Evolutionary conservation across 2,113 vertebrate genomes (phyloP).

Genomic region (Tupaia tana): DNA sequence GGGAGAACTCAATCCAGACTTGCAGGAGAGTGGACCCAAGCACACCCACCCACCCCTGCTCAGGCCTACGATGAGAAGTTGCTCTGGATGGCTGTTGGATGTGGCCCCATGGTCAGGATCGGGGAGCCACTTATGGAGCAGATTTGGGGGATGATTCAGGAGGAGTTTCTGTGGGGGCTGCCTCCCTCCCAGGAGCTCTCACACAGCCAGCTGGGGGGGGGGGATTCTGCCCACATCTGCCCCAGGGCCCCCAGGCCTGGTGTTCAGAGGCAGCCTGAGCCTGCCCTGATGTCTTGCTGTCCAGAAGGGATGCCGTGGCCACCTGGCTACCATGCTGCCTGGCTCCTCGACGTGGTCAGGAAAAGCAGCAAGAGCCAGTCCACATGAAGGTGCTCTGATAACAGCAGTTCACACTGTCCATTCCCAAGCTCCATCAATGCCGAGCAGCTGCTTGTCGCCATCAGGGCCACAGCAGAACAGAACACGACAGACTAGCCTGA

Average conservation of each 20-base stretch:
- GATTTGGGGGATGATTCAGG: neutral
- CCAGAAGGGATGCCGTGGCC: neutral
- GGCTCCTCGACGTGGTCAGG: neutral
- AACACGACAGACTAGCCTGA: too few species aligned
- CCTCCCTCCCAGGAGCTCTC: neutral
- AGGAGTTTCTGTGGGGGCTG: neutral
- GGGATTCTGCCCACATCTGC: neutral
- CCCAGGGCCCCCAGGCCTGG: neutral
- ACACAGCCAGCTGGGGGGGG: neutral
- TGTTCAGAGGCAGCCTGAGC: neutral
- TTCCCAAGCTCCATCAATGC: neutral
- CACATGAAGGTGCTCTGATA: accelerated
- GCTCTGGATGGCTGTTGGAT: neutral
- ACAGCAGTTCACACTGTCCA: too few species aligned
- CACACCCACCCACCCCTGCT: accelerated
- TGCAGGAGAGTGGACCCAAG: neutral
- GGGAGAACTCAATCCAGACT: neutral
- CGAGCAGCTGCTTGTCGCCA: accelerated
- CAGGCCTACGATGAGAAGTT: neutral
- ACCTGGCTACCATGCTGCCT: neutral
- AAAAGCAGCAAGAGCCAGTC: neutral
- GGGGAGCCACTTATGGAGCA: neutral
- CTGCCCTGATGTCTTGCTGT: neutral
- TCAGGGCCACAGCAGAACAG: neutral
- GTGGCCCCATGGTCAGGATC: neutral